These are phyloP conservation scores for Pelusios castaneus DNA, from an alignment of 2,113 vertebrate species.

Conservation along the genomic window DNA sequence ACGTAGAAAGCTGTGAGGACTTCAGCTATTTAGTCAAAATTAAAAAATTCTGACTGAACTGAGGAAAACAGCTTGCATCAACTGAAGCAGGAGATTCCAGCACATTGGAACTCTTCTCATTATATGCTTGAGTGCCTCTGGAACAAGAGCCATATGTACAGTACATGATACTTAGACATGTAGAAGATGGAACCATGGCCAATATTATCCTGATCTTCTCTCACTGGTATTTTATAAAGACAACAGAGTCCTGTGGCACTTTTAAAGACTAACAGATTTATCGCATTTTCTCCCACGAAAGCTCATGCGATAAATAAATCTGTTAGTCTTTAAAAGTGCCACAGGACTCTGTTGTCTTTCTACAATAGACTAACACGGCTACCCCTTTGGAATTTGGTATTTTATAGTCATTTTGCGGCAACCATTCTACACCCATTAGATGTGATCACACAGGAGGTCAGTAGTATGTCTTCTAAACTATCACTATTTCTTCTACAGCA, in stretches of 20 bases:
- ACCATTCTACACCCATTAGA: neutral
- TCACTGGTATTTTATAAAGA: too few relatives aligned
- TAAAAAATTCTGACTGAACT: neutral
- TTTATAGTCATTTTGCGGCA: conserved; percentile 16
- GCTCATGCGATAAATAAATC: too few relatives aligned
- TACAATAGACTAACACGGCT: too few relatives aligned
- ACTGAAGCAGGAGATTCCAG: neutral
- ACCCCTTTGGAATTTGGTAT: too few relatives aligned
- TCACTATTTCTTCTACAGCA: neutral
- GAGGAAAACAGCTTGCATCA: neutral
- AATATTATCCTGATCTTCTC: neutral
- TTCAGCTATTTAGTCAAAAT: neutral
- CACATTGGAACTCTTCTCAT: neutral
- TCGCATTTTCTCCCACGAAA: too few relatives aligned
- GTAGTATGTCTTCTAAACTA: neutral
- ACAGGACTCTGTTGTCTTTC: too few relatives aligned
- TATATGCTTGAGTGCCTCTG: neutral
- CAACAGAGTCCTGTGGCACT: too few relatives aligned
- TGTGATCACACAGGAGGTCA: neutral
- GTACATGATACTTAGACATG: neutral
- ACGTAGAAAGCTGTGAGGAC: neutral
- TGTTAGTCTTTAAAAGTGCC: too few relatives aligned
- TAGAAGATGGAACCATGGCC: neutral
- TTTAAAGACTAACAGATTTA: too few relatives aligned
- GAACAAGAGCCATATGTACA: neutral